Evolutionary conservation across 2,888 invertebrate species (phyloP).

Genomic region (Scelioninae gen. 1): DNA sequence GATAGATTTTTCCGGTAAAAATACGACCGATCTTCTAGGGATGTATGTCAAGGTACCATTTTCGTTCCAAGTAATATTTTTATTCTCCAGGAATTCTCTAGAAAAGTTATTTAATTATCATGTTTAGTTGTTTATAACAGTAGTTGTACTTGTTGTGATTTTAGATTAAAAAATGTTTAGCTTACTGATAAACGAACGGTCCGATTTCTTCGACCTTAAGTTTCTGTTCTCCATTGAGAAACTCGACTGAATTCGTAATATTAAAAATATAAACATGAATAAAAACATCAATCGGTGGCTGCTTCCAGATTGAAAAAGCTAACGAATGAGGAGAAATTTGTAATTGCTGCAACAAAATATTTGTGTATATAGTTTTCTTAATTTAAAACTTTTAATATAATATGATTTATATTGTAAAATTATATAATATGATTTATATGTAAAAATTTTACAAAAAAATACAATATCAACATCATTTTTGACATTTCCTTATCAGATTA

Average conservation of each 20-base stretch:
- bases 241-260: slow-evolving; percentile 90
- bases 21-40: slow-evolving; percentile 87
- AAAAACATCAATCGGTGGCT: slow-evolving; percentile 88
- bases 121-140: too few species aligned
- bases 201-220: slow-evolving; percentile 90
- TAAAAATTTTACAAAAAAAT: too few species aligned
- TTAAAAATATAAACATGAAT: slow-evolving; percentile 90
- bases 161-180: slow-evolving; percentile 59
- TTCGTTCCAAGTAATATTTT: slow-evolving; percentile 87
- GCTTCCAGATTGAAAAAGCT: slow-evolving; percentile 87
- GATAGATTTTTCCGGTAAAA: slow-evolving; percentile 88
- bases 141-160: not conserved
- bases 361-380: not conserved
- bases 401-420: too few species aligned
- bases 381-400: not conserved
- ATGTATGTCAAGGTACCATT: slow-evolving; percentile 88
- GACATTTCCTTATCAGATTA: too few species aligned
- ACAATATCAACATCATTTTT: too few species aligned
- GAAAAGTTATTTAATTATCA: slow-evolving; percentile 19
- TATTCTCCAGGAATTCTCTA: slow-evolving; percentile 89
- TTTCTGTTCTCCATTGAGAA: slow-evolving; percentile 88
- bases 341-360: slow-evolving; percentile 84
- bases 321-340: slow-evolving; percentile 86
- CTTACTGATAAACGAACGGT: slow-evolving; percentile 93
- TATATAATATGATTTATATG: not conserved